Conservation (phyloP, 2,797 vertebrate species). For the Hapalemur alaotrensis region DNA sequence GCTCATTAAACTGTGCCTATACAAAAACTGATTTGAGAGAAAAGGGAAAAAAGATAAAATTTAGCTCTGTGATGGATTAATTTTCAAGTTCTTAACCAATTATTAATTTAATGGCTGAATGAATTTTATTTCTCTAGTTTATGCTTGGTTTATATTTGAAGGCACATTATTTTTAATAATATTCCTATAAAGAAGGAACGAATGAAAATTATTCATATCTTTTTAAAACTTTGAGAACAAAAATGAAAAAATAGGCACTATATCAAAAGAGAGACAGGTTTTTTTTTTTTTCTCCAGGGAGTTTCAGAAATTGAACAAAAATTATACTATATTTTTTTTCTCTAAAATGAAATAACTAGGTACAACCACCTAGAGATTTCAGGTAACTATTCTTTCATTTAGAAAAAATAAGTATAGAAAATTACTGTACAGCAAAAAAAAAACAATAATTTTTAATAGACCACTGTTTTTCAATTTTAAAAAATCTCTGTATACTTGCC, state of each 20-base stretch:
- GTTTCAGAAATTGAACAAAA: background rate
- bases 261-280: background rate
- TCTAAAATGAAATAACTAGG: conserved; percentile 10
- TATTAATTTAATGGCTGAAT: background rate
- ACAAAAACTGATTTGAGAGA: background rate
- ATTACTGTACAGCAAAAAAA: conserved; percentile 10
- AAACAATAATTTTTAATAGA: background rate
- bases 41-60: background rate
- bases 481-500: background rate
- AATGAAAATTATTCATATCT: background rate
- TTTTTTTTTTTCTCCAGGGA: background rate
- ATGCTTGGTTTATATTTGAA: background rate
- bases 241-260: background rate
- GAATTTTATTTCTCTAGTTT: conserved; percentile 12
- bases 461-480: conserved; percentile 21
- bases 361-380: background rate
- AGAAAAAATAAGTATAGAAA: background rate
- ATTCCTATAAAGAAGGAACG: background rate
- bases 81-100: background rate
- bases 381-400: conserved; percentile 1
- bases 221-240: conserved; percentile 31
- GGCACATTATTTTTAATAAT: background rate
- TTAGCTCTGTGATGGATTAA: background rate
- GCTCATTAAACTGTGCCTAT: background rate
- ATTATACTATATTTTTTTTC: background rate